Percentiles rank a stretch among this genome's conserved stretches.
phyloP scores from a whole-genome alignment of 2,797 vertebrate species.

The Hephaestus fuliginosus region DNA sequence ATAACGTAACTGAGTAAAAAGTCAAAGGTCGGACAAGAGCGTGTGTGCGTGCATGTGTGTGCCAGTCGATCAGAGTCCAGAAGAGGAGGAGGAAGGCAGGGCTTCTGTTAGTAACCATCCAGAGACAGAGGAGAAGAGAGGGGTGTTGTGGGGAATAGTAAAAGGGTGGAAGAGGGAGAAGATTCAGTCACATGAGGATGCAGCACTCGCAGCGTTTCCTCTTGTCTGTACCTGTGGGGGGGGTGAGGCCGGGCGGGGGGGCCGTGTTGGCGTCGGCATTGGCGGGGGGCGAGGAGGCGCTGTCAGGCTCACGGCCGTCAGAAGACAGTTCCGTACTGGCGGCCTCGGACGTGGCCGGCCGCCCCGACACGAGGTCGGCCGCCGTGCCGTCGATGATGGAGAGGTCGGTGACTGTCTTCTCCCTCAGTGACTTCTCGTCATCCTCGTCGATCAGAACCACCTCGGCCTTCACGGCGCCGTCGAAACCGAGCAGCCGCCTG shows the following conservation, averaged over 20 bases:
- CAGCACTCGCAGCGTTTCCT: constrained; percentile 99
- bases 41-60: constrained; percentile 58
- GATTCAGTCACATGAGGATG: constrained; percentile 96
- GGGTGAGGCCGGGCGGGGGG: constrained; percentile 87
- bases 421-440: constrained; percentile 94
- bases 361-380: constrained; percentile 94
- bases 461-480: constrained; percentile 96
- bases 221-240: constrained; percentile 89
- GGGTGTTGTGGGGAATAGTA: constrained; percentile 74
- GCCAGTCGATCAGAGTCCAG: constrained; percentile 89
- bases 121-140: constrained; percentile 77
- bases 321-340: constrained; percentile 96
- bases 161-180: constrained; percentile 82
- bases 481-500: constrained; percentile 94
- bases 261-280: constrained; percentile 61
- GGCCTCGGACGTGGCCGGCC: constrained; percentile 88
- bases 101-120: constrained; percentile 93
- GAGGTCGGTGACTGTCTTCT: constrained; percentile 97
- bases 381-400: constrained; percentile 95
- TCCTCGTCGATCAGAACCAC: constrained; percentile 97
- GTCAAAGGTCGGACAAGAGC: constrained; percentile 75
- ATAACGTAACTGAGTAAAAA: constrained; percentile 65
- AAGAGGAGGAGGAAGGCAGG: constrained; percentile 84
- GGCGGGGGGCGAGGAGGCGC: constrained; percentile 79
- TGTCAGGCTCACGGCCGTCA: constrained; percentile 93